Evolutionary conservation across 2,888 invertebrate genomes (phyloP).

Genomic region (Neoitamus cyanurus): DNA sequence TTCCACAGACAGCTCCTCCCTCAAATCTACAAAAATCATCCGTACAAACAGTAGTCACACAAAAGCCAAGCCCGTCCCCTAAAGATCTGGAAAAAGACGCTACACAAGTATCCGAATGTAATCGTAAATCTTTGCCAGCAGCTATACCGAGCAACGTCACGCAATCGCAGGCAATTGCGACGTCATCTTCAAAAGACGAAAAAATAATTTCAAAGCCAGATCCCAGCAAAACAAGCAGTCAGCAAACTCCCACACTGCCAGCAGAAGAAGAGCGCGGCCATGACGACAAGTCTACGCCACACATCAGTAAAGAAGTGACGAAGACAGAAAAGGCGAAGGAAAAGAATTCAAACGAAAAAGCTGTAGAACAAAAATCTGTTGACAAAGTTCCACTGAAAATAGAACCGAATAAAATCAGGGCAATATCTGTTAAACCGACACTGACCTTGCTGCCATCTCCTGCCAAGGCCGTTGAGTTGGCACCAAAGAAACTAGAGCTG

Average conservation of each 20-base stretch:
- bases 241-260: not conserved
- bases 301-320: not conserved
- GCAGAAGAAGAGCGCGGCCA: not conserved
- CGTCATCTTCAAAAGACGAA: constrained; percentile 10
- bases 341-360: not conserved
- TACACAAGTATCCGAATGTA: not conserved
- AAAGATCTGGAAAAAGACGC: not conserved
- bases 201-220: not conserved
- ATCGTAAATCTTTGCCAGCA: not conserved
- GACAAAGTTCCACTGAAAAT: constrained; percentile 26
- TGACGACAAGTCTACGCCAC: not conserved
- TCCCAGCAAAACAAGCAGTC: not conserved
- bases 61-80: not conserved
- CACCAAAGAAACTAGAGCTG: not conserved
- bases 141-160: not conserved
- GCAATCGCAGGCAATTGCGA: not conserved
- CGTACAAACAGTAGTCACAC: not conserved
- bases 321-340: not conserved
- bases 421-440: not conserved
- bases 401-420: not conserved
- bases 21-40: not conserved
- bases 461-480: constrained; percentile 26
- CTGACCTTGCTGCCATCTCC: constrained; percentile 14
- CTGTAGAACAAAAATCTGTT: not conserved
- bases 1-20: not conserved